Evolutionary conservation across 2,113 vertebrate species (phyloP).

Genomic region (Blennius ocellaris): DNA sequence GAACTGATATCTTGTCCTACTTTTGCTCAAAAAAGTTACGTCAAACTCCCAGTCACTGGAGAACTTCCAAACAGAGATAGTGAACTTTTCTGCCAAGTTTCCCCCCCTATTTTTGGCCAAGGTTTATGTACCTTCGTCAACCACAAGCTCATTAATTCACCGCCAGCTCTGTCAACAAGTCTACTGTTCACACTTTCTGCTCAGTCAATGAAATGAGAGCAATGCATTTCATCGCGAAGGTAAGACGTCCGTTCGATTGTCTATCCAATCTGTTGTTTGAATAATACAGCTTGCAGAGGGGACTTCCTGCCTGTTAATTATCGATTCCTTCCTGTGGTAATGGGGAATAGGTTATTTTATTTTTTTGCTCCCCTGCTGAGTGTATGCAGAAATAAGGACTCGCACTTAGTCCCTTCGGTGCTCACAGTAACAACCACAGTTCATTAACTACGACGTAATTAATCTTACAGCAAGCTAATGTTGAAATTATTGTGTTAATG

Average conservation of each 20-base stretch:
- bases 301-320: constrained; percentile 60
- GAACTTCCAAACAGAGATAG: constrained; percentile 13
- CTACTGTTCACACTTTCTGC: constrained; percentile 11
- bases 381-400: constrained; percentile 38
- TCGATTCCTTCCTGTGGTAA: constrained; percentile 60
- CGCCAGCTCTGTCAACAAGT: constrained; percentile 19
- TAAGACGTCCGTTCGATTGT: constrained; percentile 46
- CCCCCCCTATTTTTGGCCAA: not conserved
- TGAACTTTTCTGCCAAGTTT: constrained; percentile 14
- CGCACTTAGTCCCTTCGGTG: not conserved
- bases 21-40: constrained; percentile 35
- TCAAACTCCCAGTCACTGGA: constrained; percentile 28
- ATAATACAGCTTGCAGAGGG: constrained; percentile 36
- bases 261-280: constrained; percentile 46
- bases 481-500: constrained; percentile 18
- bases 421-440: constrained; percentile 7
- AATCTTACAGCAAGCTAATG: not conserved
- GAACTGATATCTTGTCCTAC: constrained; percentile 50
- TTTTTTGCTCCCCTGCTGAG: constrained; percentile 31
- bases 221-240: constrained; percentile 22
- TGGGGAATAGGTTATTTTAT: constrained; percentile 39
- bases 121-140: not conserved
- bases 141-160: constrained; percentile 13
- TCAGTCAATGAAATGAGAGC: constrained; percentile 31
- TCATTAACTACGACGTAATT: constrained; percentile 27